Evolutionary conservation across 53 echinoderm and acorn worm genomes (phyloP).

Genomic region (Paracentrotus lividus): DNA sequence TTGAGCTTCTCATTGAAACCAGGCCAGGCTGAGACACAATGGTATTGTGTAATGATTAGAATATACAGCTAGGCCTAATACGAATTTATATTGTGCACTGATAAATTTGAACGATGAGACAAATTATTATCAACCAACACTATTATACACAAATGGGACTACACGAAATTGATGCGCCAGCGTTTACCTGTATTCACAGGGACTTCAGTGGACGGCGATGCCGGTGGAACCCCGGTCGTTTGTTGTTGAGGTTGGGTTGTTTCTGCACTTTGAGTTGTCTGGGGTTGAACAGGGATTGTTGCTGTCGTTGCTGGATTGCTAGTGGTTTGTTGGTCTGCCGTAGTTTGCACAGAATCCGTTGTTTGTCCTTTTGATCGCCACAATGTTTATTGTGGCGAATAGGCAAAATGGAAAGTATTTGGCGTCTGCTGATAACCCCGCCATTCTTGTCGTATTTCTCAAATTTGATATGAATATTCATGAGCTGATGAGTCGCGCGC

Average conservation of each 20-base stretch:
- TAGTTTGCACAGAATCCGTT: neutral
- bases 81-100: no score
- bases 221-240: neutral
- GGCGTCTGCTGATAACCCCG: conserved; percentile 58
- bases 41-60: no score
- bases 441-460: no score
- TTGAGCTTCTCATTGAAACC: no score
- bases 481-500: no score
- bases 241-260: neutral
- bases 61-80: no score
- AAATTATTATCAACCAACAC: neutral
- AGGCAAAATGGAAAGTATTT: conserved; percentile 23
- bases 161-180: neutral
- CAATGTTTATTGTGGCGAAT: neutral
- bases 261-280: neutral
- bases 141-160: neutral
- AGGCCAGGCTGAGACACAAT: no score
- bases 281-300: neutral
- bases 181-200: conserved; percentile 52
- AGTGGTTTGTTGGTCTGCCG: neutral
- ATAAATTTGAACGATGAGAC: neutral
- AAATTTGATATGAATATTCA: conserved; percentile 34
- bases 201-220: conserved; percentile 21
- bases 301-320: neutral
- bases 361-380: neutral